These are phyloP conservation scores for Xylota segnis DNA, from an alignment of 2,888 invertebrate genomes.

Conservation along the genomic window DNA sequence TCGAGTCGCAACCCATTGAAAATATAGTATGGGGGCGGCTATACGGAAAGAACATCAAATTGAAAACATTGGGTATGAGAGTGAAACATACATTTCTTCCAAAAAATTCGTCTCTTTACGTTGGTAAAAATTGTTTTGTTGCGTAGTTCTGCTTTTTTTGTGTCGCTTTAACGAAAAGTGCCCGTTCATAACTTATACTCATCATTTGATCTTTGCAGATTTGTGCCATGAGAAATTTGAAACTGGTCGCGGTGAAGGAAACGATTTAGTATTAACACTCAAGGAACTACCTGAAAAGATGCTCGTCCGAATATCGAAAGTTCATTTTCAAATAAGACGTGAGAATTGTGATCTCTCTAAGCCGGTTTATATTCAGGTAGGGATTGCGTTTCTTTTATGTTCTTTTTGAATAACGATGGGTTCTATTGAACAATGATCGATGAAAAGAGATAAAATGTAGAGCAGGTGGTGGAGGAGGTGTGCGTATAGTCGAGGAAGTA, in stretches of 20 bases:
- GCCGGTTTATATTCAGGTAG: constrained; percentile 84
- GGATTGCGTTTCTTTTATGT: background rate
- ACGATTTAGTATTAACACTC: constrained; percentile 83
- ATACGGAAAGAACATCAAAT: constrained; percentile 83
- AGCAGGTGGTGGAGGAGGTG: constrained; percentile 51
- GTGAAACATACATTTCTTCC: constrained; percentile 80
- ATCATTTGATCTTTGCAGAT: constrained; percentile 81
- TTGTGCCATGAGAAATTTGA: constrained; percentile 84
- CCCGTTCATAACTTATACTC: too few species aligned
- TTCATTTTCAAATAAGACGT: constrained; percentile 85
- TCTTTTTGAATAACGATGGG: background rate
- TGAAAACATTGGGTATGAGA: constrained; percentile 83
- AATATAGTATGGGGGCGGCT: constrained; percentile 83
- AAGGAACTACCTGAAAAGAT: constrained; percentile 82
- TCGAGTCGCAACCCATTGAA: constrained; percentile 84
- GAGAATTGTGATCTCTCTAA: constrained; percentile 82
- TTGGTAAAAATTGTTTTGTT: constrained; percentile 80
- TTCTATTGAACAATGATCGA: constrained; percentile 8
- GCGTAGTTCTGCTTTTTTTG: background rate
- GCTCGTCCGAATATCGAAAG: constrained; percentile 85
- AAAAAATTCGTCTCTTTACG: constrained; percentile 81
- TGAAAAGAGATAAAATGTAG: background rate
- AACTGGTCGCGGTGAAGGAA: constrained; percentile 84
- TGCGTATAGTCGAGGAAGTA: background rate
- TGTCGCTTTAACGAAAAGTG: background rate